A percentile compares a stretch with the other conserved stretches of the same genome.
phyloP scores from a whole-genome alignment of 2,113 vertebrate species.

The Cyphomyrus discorhynchus region DNA sequence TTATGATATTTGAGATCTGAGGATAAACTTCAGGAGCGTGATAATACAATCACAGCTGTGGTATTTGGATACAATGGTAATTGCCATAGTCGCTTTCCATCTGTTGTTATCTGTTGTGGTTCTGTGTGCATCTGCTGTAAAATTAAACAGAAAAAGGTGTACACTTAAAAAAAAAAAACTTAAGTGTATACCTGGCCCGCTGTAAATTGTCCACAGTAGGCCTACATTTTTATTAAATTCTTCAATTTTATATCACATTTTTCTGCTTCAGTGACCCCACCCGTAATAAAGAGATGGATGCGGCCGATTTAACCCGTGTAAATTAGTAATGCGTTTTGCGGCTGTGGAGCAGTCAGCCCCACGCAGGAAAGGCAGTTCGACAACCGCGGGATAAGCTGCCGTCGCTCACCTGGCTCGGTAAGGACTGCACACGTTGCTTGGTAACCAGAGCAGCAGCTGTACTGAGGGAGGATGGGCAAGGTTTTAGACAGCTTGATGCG shows the following conservation, averaged over 20 bases:
- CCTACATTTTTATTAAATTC: background rate
- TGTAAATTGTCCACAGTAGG: background rate
- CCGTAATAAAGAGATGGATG: slow-evolving; percentile 51
- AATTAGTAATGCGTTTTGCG: slow-evolving; percentile 19
- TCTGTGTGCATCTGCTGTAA: background rate
- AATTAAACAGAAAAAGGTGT: too few relatives aligned
- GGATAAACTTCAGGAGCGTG: slow-evolving; percentile 36
- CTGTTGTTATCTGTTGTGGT: background rate
- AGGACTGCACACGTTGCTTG: background rate
- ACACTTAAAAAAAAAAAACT: too few relatives aligned
- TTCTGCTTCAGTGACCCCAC: slow-evolving; percentile 44
- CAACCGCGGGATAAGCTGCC: background rate
- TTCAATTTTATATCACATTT: background rate
- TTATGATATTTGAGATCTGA: slow-evolving; percentile 34
- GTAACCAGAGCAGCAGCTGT: background rate
- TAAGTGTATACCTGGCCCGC: background rate
- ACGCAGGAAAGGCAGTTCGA: background rate
- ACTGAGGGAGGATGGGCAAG: background rate
- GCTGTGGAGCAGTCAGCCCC: background rate
- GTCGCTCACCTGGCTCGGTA: background rate
- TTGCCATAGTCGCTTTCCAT: background rate
- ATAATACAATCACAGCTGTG: slow-evolving; percentile 26
- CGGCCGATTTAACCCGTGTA: slow-evolving; percentile 54
- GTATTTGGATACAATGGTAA: background rate
- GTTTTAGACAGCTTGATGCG: background rate